Base-by-base conservation (phyloP, 2,888 invertebrate genomes). In the Heliconius ethilla region DNA sequence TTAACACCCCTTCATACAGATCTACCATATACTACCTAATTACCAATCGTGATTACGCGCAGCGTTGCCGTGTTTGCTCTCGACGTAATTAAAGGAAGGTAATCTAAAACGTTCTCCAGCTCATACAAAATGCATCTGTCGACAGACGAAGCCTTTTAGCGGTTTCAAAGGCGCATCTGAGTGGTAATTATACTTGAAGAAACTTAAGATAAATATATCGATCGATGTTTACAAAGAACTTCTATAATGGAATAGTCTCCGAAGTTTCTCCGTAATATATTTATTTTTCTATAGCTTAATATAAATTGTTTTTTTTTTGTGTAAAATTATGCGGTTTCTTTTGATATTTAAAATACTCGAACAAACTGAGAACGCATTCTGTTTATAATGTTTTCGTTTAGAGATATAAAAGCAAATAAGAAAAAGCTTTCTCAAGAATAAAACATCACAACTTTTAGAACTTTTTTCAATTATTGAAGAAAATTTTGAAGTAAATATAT, bases 31-130 rank as follows among this genome's bases (percentile, higher is more conserved):
- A 83, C 84, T 84, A 86, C 88, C 91, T 93, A 92, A 93, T 93
- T 92, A 93, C 91, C 89, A 90, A 91, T 92, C 91, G 91, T 91
- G 90, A 93, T 92, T 85, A 89, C 90, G 88, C 87, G 87, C 81
- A 83, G 84, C 82, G 81, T 82, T 81, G 78, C 83, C 82, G 81
- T 91, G 90, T 92, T 92, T 92, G 88, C 91, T 88, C 87, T 88
- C 86, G 89, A 89, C 89, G 89, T 93, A 93, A 93, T 93, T 93
- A 92, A 91, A 89, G 87, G 89, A 89, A 89, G 89, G 91, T 92
- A 92, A 93, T 92, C 91, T 91, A 87, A 90, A 91, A 85, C 87
- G 89, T 88, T 90, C 85, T 81, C 84, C 85, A 84, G 87, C 91
- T 93, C 91, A 92, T 93, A 91, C 89, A 92, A 93, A 92, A 93